Percentiles rank a stretch among this genome's conserved stretches.
These are phyloP conservation scores for Callithrix jacchus DNA, from an alignment of 2,113 vertebrate genomes.

Conservation along the genomic window DNA sequence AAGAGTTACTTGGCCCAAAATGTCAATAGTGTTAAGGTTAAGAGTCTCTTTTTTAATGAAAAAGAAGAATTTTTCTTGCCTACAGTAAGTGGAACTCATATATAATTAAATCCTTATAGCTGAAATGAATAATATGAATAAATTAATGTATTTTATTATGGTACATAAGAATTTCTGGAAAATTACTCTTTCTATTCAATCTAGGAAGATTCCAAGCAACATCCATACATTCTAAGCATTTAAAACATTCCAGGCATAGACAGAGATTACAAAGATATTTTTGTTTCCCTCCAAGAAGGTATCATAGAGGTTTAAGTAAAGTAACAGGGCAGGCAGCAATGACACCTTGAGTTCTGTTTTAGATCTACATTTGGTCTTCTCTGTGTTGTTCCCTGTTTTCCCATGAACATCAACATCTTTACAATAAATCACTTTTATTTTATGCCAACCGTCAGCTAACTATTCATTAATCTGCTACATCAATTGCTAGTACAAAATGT, in stretches of 20 bases:
- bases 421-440: neutral
- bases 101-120: neutral
- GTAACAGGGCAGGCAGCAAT: neutral
- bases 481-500: neutral
- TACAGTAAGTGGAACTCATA: neutral
- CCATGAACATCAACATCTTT: neutral
- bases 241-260: neutral
- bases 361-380: neutral
- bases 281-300: neutral
- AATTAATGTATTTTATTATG: neutral
- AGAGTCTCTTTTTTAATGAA: constrained; percentile 2
- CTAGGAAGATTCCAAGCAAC: neutral
- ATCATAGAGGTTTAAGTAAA: neutral
- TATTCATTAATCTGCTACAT: neutral
- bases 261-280: neutral
- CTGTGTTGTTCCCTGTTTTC: neutral
- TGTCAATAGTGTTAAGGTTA: neutral
- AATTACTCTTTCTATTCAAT: neutral
- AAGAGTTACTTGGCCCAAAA: neutral
- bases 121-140: neutral
- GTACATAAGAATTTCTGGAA: neutral
- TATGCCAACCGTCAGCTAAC: neutral
- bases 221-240: neutral
- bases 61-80: neutral
- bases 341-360: neutral